Base-by-base conservation (phyloP, 2,113 vertebrate genomes). In the Lycaon pictus region DNA sequence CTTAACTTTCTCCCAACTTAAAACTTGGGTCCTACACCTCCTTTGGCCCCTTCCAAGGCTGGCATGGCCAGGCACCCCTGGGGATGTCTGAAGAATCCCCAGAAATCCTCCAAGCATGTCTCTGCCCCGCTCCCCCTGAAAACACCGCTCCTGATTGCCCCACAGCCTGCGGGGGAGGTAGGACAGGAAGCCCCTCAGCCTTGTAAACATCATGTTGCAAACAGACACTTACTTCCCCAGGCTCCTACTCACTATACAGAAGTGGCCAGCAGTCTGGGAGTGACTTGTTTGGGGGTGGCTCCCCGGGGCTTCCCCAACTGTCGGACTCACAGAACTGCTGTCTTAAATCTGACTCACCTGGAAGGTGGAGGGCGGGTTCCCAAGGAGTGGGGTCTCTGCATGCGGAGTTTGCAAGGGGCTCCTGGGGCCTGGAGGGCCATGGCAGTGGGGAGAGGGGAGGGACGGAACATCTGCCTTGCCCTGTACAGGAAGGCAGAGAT, bases 181-280 rank as follows among this genome's bases (percentile, higher is more conserved):
- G 95, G 84, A 95, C 97, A 98, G 97, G 98, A 98, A 98, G 93
- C 74, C 80, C 92, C 86, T 92, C 11, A 19, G 89, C 62, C 88
- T 91, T 43, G 93, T 97, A 89, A 98, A 97, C 92, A 95, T 19
- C 0, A 0, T 97, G 95, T 97, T 85, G 96, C 92, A 97, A 98
- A 93, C 48, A 93, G 86, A 84, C 53, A 96, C 96, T 51, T 27
- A 76, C 74, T 98, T 98, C 97, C 96, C 92, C 81, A 82, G 90
- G 72, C n/a, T 93, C 55, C 37, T 67, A 43, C 43, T 43, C 43
- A 43, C 43, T 43, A 19, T 92, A 23, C 63, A 93, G 23, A 58
- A 56, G 58, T 35, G 65, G 72, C 92, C 88, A 90, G 53, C 11
- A 88, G 84, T 84, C 76, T 74, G 94, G 71, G 88, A 51, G 93